Evolutionary conservation across 2,113 vertebrate species (phyloP).

Genomic region (Ophiodon elongatus): DNA sequence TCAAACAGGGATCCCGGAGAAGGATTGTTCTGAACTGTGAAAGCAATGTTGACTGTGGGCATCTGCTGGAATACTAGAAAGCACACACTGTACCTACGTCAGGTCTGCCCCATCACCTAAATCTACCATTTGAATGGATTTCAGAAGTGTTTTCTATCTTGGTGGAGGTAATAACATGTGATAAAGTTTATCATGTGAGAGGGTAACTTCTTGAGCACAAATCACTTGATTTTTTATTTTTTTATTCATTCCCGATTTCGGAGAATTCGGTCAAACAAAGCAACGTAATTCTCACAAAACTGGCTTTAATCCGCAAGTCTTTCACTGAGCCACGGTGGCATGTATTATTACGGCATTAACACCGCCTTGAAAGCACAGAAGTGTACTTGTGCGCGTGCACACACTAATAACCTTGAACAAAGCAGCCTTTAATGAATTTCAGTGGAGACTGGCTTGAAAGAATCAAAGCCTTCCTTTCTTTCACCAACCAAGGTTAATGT

Average conservation of each 20-base stretch:
- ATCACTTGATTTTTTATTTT: neutral
- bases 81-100: neutral
- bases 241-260: neutral
- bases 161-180: neutral
- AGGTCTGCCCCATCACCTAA: neutral
- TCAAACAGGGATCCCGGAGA: constrained; percentile 23
- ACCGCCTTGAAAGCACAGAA: neutral
- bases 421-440: constrained; percentile 72
- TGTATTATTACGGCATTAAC: constrained; percentile 44
- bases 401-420: constrained; percentile 73
- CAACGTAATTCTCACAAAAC: constrained; percentile 6
- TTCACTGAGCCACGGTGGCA: constrained; percentile 15
- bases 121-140: neutral
- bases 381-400: constrained; percentile 21
- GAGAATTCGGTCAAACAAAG: constrained; percentile 12
- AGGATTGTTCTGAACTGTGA: neutral
- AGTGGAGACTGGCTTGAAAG: constrained; percentile 35
- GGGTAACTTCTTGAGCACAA: neutral
- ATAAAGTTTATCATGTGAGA: no score
- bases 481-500: constrained; percentile 67
- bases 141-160: neutral
- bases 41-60: no score
- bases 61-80: neutral
- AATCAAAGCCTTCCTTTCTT: constrained; percentile 63
- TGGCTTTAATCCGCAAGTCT: constrained; percentile 26